phyloP scores from a whole-genome alignment of 2,888 invertebrate genomes.

The Ariolimax columbianus region DNA sequence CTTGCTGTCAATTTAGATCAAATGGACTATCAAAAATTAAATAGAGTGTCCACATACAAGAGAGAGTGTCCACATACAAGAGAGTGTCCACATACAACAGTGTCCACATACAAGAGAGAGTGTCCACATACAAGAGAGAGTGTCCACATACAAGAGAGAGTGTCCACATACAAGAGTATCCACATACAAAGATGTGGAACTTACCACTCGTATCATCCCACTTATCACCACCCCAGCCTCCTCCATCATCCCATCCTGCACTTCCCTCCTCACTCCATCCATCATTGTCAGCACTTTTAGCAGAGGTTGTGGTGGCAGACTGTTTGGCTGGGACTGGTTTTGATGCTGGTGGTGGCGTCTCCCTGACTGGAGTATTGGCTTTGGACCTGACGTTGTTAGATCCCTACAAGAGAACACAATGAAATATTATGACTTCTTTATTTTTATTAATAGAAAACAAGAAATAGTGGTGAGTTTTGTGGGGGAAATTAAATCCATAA shows the following conservation, averaged over 20 bases:
- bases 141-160: too few species aligned
- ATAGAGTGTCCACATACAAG: too few species aligned
- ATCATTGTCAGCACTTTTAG: slow-evolving; percentile 24
- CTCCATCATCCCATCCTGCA: slow-evolving; percentile 53
- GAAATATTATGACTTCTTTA: neutral
- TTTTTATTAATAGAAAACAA: too few species aligned
- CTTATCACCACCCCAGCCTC: slow-evolving; percentile 68
- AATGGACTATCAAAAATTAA: too few species aligned
- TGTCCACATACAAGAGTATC: too few species aligned
- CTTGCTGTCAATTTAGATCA: too few species aligned
- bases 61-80: too few species aligned
- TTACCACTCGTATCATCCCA: slow-evolving; percentile 52
- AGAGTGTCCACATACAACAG: too few species aligned
- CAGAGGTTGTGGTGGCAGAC: slow-evolving; percentile 11
- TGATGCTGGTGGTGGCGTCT: slow-evolving; percentile 50
- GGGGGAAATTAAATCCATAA: too few species aligned
- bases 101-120: too few species aligned
- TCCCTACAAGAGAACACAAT: slow-evolving; percentile 8
- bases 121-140: too few species aligned
- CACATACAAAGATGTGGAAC: neutral
- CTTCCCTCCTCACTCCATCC: slow-evolving; percentile 43
- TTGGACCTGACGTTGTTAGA: slow-evolving; percentile 45
- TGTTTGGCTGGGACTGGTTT: slow-evolving; percentile 32
- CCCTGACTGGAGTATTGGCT: slow-evolving; percentile 50
- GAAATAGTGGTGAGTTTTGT: too few species aligned